Base-by-base conservation (phyloP, 2,888 invertebrate species). In the Lasius fuliginosus region DNA sequence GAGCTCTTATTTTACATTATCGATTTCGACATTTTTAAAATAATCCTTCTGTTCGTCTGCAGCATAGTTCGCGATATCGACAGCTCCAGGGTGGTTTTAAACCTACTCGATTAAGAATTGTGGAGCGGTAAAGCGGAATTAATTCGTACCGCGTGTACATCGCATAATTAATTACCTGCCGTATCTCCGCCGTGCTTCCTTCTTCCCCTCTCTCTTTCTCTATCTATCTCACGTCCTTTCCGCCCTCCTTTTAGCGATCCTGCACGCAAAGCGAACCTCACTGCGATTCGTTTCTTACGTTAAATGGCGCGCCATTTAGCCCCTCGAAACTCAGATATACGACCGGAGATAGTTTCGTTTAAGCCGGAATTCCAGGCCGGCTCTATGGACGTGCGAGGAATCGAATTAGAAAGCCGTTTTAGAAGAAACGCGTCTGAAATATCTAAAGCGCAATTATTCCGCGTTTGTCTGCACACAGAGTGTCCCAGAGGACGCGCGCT, bases 301-400 rank as follows among this genome's bases (percentile, higher is more conserved):
- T 81, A 81, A 81, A 73, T 36, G 60, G 79, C 36, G 46, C 79
- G 79, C 79, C 73, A 71, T 81, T 81, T 81, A 81, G 46, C 79
- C 71, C 36, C 46, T 81, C 73, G 79, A 81, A 81, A 73, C 73
- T 81, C 73, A 60, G 79, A 81, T 81, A 62, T 81, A 81, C 79
- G 73, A 81, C 23, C 73, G 73, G 79, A 81, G 79, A 81, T 81
- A 81, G 73, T 81, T 81, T 81, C 79, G 79, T 81, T 81, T 81
- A 81, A 81, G 79, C 60, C 76, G 60, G 79, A 79, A 79, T 79
- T 79, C 79, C 79, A 79, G 60, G 27, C 23, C 36, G 73, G 73
- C 46, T 71, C 73, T 62, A 60, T 46, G 79, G 46, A 81, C 79
- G 79, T 81, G 79, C 73, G 60, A 60, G 60, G 79, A 81, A 73